Evolutionary conservation across 2,113 vertebrate species (phyloP), one percentile per base, ranked within the genome.

Genomic region (Calidris pygmaea): DNA sequence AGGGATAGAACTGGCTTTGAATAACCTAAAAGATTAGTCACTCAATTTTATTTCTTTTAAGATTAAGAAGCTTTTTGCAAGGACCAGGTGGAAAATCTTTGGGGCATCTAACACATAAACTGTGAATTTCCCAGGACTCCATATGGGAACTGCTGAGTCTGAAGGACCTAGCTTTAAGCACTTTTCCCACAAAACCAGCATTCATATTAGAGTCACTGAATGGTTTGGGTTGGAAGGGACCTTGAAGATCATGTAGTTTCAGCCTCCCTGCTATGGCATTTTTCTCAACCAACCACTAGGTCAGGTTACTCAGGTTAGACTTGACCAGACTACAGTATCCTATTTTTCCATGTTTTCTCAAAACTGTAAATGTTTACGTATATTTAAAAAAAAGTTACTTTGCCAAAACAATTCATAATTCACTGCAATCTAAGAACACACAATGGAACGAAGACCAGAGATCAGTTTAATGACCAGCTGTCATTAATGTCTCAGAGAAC

Each of bases 341-440:
- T 3, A 14, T 43, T 81, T 80, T 66, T 0, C 23, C 8, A 9
- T 67, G 34, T 84, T 77, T 85, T 17, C 21, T 58, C 35, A 39
- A 62, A 74, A 9, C 5, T 0, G 2, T 53, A 43, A 39, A 30
- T 75, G 70, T 72, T 48, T 19, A 63, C 27, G 35, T n/a, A 39
- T 39, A 34, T 50, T 50, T 22, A 4, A 6, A 35, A 18, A 18
- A 1, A 3, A 2, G 10, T 26, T 55, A 17, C 3, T 3, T 27
- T 67, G 7, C 17, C 22, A 41, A 48, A 76, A 47, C 32, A 41
- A 22, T 50, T 65, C 8, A 32, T 52, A 50, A 47, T 26, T 5
- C 20, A 14, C 16, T 87, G 20, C 35, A 37, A 19, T 47, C 34
- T 47, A 35, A 82, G 81, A 37, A 87, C 35, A 7, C 32, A 14